A percentile compares a stretch with the other conserved stretches of the same genome.
Conservation (phyloP, 2,113 vertebrate species). For the Ctenomys sociabilis region DNA sequence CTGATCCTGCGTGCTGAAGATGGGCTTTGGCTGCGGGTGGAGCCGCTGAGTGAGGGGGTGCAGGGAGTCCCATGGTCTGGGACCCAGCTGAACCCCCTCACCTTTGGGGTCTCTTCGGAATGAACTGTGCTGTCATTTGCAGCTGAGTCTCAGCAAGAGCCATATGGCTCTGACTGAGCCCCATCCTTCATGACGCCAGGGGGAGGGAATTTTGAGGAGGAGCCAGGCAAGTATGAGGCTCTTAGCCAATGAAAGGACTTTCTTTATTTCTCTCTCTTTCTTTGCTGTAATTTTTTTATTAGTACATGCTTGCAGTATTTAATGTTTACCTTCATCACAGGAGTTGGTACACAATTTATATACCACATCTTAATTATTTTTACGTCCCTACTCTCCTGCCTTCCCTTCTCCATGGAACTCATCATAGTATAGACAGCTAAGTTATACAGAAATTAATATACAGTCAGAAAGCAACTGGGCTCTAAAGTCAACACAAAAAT, state of each 20-base stretch:
- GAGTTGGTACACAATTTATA: not conserved
- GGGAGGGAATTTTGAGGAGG: not conserved
- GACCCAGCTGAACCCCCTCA: not conserved
- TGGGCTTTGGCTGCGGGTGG: not conserved
- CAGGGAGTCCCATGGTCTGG: constrained; percentile 78
- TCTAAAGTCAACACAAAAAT: not conserved
- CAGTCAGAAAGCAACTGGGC: not conserved
- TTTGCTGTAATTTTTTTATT: not conserved
- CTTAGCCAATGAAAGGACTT: not conserved
- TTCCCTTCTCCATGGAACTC: not conserved
- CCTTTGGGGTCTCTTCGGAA: constrained; percentile 63
- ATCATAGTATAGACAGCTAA: not conserved
- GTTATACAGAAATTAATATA: not conserved
- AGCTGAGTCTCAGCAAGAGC: not conserved
- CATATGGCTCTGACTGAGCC: not conserved
- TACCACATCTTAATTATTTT: not conserved
- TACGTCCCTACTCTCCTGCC: not conserved
- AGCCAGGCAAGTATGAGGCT: not conserved
- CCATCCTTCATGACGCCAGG: not conserved
- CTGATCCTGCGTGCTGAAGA: not conserved
- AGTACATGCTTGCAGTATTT: not conserved
- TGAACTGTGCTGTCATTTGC: not conserved
- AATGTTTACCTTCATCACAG: not conserved
- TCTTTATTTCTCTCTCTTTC: not conserved
- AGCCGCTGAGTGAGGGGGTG: constrained; percentile 69